phyloP scores from a whole-genome alignment of 2,888 invertebrate species.

The Coecobrya sp. region DNA sequence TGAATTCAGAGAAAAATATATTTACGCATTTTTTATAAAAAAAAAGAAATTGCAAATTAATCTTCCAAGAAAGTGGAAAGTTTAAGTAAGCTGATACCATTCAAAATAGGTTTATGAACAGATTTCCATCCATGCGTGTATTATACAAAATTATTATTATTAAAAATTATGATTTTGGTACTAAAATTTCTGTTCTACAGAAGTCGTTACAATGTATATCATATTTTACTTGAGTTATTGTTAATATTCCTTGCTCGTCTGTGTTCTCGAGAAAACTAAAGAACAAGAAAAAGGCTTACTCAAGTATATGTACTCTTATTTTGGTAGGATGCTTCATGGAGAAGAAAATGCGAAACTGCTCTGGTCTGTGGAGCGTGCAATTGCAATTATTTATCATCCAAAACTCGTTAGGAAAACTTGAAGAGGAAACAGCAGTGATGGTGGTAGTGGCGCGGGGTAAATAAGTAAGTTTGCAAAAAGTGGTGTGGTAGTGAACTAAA shows the following conservation, averaged over 20 bases:
- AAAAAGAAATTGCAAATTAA: not conserved
- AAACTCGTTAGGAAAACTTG: constrained; percentile 55
- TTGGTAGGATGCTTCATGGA: not conserved
- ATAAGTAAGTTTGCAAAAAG: not conserved
- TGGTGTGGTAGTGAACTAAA: not conserved
- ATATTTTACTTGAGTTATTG: not conserved
- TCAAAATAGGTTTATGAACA: no score
- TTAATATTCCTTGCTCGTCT: not conserved
- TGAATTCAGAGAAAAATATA: not conserved
- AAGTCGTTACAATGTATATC: not conserved
- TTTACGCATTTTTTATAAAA: not conserved
- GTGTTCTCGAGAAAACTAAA: not conserved
- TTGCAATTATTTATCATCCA: constrained; percentile 57
- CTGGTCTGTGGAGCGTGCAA: constrained; percentile 38
- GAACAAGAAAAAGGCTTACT: not conserved
- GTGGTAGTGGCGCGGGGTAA: no score
- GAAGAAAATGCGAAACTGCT: not conserved
- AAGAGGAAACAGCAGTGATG: not conserved
- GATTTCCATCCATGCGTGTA: constrained; percentile 17
- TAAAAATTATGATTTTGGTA: not conserved
- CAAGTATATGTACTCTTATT: not conserved
- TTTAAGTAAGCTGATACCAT: not conserved
- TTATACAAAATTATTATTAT: not conserved
- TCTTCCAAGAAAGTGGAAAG: not conserved
- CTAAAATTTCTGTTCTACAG: not conserved